Conservation (phyloP, 1,140 invertebrate species). For the Lethocerus indicus region DNA sequence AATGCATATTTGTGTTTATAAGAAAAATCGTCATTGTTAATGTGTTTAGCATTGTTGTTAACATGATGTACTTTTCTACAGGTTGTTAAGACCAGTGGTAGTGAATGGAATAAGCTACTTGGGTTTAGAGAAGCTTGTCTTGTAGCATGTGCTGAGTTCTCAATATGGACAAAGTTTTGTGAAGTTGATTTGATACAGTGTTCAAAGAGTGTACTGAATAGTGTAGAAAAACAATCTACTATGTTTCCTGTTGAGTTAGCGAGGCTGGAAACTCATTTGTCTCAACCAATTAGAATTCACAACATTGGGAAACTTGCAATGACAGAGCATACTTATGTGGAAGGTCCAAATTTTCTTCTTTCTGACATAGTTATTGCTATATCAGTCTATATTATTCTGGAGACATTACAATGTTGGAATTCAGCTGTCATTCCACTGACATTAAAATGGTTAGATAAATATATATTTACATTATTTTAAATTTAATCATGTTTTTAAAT, state of each 20-base stretch:
- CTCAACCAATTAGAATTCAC: constrained; percentile 67
- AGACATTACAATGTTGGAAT: constrained; percentile 28
- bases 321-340: constrained; percentile 55
- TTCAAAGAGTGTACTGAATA: constrained; percentile 12
- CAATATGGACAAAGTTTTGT: constrained; percentile 83
- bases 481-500: too few species aligned
- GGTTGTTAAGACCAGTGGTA: constrained; percentile 13
- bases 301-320: constrained; percentile 41
- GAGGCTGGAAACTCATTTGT: constrained; percentile 70
- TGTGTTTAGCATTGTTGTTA: too few species aligned
- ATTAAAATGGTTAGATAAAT: constrained; percentile 35
- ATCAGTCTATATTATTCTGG: constrained; percentile 42
- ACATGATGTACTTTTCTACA: constrained; percentile 2
- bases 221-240: too few species aligned
- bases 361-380: constrained; percentile 71
- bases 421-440: constrained; percentile 41
- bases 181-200: constrained; percentile 32
- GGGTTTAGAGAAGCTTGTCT: constrained; percentile 65
- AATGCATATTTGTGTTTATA: too few species aligned
- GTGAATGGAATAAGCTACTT: constrained; percentile 23
- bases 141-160: constrained; percentile 64
- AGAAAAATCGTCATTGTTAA: background rate
- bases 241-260: constrained; percentile 40
- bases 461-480: background rate
- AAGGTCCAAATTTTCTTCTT: constrained; percentile 66